A percentile compares a stretch with the other conserved stretches of the same genome.
Conservation (phyloP, 2,888 invertebrate species). For the Trachelus tabidus region DNA sequence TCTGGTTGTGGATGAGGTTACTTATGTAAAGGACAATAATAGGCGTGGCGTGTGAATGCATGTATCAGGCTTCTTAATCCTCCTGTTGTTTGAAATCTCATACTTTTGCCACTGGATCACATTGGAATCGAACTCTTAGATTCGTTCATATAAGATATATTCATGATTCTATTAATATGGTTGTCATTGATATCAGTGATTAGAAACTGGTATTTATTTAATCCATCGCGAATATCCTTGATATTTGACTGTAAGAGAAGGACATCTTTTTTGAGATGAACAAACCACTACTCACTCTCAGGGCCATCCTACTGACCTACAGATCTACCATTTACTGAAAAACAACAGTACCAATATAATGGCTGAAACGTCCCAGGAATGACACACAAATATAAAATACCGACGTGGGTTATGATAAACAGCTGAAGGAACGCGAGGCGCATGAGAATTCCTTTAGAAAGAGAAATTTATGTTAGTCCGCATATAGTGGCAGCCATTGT, state of each 20-base stretch:
- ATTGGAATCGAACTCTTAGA: background rate
- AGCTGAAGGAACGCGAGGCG: background rate
- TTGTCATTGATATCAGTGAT: background rate
- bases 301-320: background rate
- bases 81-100: background rate
- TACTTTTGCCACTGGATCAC: background rate
- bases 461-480: background rate
- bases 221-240: background rate
- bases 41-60: constrained; percentile 25
- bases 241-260: background rate
- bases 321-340: background rate
- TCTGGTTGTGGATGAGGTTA: background rate
- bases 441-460: background rate
- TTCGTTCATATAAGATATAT: background rate
- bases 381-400: background rate
- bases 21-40: constrained; percentile 23
- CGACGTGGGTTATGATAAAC: background rate
- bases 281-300: background rate
- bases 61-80: constrained; percentile 35
- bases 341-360: background rate
- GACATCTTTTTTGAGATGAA: background rate
- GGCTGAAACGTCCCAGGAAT: background rate
- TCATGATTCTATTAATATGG: background rate
- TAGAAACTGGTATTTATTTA: background rate
- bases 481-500: background rate